These are phyloP conservation scores for Watsonalla cultraria DNA, from an alignment of 2,888 invertebrate species.

Conservation along the genomic window DNA sequence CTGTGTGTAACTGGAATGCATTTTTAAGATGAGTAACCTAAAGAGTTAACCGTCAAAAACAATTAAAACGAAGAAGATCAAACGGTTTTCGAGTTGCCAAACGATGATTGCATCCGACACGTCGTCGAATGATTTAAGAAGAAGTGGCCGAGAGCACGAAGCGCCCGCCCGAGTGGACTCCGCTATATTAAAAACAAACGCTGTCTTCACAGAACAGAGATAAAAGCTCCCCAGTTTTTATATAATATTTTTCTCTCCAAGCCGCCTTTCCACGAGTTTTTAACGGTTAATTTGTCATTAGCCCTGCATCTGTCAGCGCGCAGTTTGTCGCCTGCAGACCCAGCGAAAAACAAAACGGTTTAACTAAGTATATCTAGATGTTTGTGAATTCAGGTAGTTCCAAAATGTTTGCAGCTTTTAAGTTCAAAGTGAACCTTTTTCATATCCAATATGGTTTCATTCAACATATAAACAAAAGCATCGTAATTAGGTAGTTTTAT, in stretches of 20 bases:
- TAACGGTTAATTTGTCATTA: constrained; percentile 70
- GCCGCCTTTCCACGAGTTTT: constrained; percentile 56
- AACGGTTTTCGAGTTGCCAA: constrained; percentile 50
- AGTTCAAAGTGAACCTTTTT: neutral
- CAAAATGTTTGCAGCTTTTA: neutral
- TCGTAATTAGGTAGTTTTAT: constrained; percentile 10
- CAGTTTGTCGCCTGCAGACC: constrained; percentile 39
- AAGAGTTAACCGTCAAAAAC: constrained; percentile 3
- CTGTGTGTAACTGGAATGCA: no score
- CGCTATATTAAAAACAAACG: constrained; percentile 51
- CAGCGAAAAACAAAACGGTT: constrained; percentile 36
- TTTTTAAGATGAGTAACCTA: no score
- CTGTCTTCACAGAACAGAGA: constrained; percentile 55
- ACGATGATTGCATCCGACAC: constrained; percentile 58
- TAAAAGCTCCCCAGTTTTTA: constrained; percentile 52
- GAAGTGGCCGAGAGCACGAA: constrained; percentile 22
- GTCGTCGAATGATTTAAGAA: constrained; percentile 37
- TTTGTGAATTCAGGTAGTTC: constrained; percentile 10
- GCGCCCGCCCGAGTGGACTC: constrained; percentile 17
- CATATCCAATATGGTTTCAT: neutral
- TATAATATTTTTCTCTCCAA: constrained; percentile 42
- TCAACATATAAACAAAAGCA: constrained; percentile 1
- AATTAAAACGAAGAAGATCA: constrained; percentile 57
- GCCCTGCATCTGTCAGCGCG: constrained; percentile 62
- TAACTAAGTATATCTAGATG: constrained; percentile 28